phyloP scores from a whole-genome alignment of 2,888 invertebrate species.

The Protonemura montana region DNA sequence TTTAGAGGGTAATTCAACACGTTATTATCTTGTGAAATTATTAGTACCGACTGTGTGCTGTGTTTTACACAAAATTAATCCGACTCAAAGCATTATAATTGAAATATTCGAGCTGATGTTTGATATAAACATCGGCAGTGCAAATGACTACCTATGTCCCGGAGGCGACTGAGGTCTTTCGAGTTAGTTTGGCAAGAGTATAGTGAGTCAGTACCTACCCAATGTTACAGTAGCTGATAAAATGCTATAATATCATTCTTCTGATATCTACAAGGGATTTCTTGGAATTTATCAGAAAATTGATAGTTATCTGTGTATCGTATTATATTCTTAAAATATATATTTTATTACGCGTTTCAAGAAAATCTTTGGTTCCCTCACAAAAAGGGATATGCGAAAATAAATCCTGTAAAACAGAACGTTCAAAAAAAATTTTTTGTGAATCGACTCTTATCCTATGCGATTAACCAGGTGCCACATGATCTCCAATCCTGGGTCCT shows the following conservation, averaged over 20 bases:
- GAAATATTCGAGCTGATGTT: background rate
- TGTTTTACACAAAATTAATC: slow-evolving; percentile 4
- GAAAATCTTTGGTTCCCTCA: background rate
- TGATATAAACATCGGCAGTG: background rate
- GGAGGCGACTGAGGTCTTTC: background rate
- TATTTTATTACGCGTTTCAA: background rate
- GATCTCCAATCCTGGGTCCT: background rate
- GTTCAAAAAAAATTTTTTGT: too few relatives aligned
- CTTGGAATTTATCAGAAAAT: background rate
- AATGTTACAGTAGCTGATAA: too few relatives aligned
- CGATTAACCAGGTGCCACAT: background rate
- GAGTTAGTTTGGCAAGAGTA: too few relatives aligned
- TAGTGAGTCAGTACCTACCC: too few relatives aligned
- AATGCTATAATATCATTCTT: too few relatives aligned
- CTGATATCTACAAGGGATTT: too few relatives aligned
- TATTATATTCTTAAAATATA: background rate
- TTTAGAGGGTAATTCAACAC: background rate
- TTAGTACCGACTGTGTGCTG: background rate
- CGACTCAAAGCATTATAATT: background rate
- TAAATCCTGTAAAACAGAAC: background rate
- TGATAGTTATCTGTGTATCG: background rate
- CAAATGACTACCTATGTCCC: background rate
- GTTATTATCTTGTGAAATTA: background rate
- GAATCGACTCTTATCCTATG: background rate
- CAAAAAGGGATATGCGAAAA: background rate